Evolutionary conservation across 2,888 invertebrate species (phyloP).

Genomic region (Protophormia terraenovae): DNA sequence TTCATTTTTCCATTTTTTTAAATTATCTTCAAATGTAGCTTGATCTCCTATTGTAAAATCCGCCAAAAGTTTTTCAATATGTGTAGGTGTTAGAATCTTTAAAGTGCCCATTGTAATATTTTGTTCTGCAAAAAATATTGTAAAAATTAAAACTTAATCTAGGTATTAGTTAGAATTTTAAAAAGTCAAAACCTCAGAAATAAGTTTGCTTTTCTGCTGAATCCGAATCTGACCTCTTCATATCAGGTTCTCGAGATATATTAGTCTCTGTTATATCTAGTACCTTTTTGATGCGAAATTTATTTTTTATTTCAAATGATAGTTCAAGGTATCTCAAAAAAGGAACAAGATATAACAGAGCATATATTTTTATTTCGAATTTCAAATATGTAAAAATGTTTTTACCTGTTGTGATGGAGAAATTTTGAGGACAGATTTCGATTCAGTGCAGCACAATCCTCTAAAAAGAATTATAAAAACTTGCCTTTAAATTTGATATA

Average conservation of each 20-base stretch:
- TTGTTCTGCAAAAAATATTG: not conserved
- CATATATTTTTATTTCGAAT: too few species aligned
- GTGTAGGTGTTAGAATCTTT: not conserved
- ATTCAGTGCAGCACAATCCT: not conserved
- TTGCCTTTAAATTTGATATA: not conserved
- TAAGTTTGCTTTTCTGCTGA: too few species aligned
- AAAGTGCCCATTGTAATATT: not conserved
- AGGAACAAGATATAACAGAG: too few species aligned
- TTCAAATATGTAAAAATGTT: too few species aligned
- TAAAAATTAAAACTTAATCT: too few species aligned
- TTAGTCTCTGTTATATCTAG: not conserved
- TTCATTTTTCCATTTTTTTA: not conserved
- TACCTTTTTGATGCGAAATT: too few species aligned
- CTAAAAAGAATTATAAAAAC: not conserved
- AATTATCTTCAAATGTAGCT: not conserved
- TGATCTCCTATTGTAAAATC: not conserved
- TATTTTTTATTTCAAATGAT: too few species aligned
- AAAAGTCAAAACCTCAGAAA: too few species aligned
- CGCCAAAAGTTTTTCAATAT: not conserved
- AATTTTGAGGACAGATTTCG: not conserved
- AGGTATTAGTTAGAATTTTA: too few species aligned
- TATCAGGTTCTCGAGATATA: too few species aligned
- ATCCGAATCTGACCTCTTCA: too few species aligned
- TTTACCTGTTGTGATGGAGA: not conserved
- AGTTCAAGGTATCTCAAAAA: too few species aligned